Evolutionary conservation across 2,113 vertebrate genomes (phyloP), one percentile per base, ranked within the genome.

Genomic region (Piprites chloris): DNA sequence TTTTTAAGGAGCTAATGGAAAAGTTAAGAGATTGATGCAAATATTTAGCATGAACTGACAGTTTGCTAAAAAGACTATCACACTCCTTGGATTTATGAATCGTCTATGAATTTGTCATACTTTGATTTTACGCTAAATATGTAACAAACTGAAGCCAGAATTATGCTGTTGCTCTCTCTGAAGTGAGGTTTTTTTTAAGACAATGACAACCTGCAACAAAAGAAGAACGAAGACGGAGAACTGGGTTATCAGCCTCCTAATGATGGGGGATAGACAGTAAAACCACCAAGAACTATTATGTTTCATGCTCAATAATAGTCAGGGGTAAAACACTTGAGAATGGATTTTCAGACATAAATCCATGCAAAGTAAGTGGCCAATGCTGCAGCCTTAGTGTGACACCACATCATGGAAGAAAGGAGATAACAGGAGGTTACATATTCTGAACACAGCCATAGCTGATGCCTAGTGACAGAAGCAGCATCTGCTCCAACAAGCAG

Each of bases 11-110:
- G 68, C 76, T 96, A 95, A 95, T 73, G 78, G 65, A 92, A 93
- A 96, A 47, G 69, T 77, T 72, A 97, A 92, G 33, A 41, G 87
- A 76, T 55, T 89, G 77, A 50, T 87, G 39, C 93, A 96, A 97
- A 97, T 91, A 96, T 87, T 96, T 96, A 95, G 53, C 9, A 9
- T 32, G 67, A 91, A 85, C 59, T 96, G 92, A 97, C 94, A 96
- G 72, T 91, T 76, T 86, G 47, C 55, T 83, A 83, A 84, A 89
- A 90, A 92, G 72, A 72, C 69, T 71, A 91, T 35, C 35, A 72
- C 33, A 44, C 50, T 63, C 72, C 68, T 78, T 65, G 35, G 66
- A 93, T 95, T 93, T 89, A 61, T 30, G 56, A 90, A 41, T 56
- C 1, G 14, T 80, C 89, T 94, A 46, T 39, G 63, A 77, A 92